These are phyloP conservation scores for Strigamia transsilvanica DNA, from an alignment of 2,888 invertebrate species.

Conservation along the genomic window DNA sequence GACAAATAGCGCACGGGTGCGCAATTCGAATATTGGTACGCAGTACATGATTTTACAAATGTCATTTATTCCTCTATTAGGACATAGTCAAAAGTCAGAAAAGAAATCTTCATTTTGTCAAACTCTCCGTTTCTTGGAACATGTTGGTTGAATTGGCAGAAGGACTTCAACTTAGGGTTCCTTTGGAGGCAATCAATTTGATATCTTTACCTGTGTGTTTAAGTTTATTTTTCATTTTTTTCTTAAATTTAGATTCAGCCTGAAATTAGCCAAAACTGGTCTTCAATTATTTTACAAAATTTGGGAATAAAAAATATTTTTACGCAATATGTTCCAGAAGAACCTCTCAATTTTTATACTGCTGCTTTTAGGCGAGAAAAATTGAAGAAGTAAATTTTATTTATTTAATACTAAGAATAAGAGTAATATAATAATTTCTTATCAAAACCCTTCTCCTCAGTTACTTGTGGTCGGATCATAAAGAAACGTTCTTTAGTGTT, in stretches of 20 bases:
- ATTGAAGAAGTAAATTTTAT: not conserved
- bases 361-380: not conserved
- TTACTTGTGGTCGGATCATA: not conserved
- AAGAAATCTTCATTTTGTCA: not conserved
- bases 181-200: not conserved
- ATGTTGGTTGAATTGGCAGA: not conserved
- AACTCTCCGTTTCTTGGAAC: conserved; percentile 5
- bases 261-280: not conserved
- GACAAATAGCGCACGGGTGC: no score
- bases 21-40: no score
- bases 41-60: not conserved
- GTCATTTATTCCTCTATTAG: not conserved
- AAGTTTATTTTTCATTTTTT: not conserved
- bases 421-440: not conserved
- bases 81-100: not conserved
- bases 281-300: not conserved
- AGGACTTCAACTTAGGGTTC: conserved; percentile 26
- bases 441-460: not conserved
- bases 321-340: conserved; percentile 11
- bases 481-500: not conserved
- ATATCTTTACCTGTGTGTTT: not conserved
- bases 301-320: conserved; percentile 11
- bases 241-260: conserved; percentile 5
- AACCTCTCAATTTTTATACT: conserved; percentile 12
- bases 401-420: not conserved